These are phyloP conservation scores for Tenthredo notha DNA, from an alignment of 2,888 invertebrate species.

Conservation along the genomic window DNA sequence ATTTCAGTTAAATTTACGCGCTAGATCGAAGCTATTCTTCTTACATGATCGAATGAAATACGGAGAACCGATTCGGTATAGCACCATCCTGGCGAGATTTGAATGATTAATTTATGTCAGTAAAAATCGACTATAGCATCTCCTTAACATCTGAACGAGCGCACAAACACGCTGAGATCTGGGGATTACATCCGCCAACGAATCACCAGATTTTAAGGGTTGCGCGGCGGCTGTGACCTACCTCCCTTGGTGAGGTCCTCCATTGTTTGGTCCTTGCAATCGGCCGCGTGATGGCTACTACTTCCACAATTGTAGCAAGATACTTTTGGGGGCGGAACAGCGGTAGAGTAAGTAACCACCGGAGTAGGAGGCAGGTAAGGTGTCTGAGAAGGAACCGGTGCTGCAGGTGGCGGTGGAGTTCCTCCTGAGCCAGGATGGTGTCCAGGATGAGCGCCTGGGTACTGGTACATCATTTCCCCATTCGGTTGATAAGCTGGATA, in stretches of 20 bases:
- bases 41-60: too few species aligned
- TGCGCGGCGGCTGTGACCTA: constrained; percentile 60
- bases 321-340: constrained; percentile 83
- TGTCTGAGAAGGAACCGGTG: constrained; percentile 70
- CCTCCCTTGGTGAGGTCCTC: constrained; percentile 89
- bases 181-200: background rate
- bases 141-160: background rate
- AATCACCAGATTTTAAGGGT: constrained; percentile 18
- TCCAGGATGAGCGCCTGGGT: constrained; percentile 71
- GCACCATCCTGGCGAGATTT: too few species aligned
- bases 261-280: constrained; percentile 95
- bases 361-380: constrained; percentile 74
- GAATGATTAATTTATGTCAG: too few species aligned
- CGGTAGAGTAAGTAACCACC: constrained; percentile 76
- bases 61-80: too few species aligned
- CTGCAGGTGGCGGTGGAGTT: constrained; percentile 64
- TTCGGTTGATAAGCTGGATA: constrained; percentile 80
- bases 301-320: constrained; percentile 97
- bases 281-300: constrained; percentile 89
- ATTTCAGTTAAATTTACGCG: background rate
- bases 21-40: too few species aligned
- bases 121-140: too few species aligned
- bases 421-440: constrained; percentile 69
- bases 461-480: constrained; percentile 79
- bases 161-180: background rate